Conservation (phyloP, 1,140 invertebrate species). For the Lepidurus arcticus region DNA sequence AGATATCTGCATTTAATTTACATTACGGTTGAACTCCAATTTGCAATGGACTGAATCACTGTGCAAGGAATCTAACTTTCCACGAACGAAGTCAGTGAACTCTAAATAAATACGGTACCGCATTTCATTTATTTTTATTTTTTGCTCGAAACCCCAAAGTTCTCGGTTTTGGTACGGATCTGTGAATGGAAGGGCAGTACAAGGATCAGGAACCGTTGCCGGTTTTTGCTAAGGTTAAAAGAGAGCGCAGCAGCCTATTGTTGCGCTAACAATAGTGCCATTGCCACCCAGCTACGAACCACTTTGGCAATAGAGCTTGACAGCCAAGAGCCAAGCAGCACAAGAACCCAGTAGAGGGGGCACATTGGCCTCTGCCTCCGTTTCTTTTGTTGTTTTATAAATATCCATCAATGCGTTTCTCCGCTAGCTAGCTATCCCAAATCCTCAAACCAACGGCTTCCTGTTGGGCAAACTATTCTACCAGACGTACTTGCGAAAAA, state of each 20-base stretch:
- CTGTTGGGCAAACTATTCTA: background rate
- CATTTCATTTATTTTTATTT: too few relatives aligned
- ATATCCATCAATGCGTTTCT: background rate
- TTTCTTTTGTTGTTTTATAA: conserved; percentile 14
- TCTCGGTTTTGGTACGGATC: background rate
- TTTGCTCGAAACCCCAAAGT: background rate
- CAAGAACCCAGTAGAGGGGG: background rate
- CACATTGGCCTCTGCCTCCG: background rate
- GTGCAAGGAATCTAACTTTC: too few relatives aligned
- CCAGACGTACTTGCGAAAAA: background rate
- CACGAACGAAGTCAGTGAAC: too few relatives aligned
- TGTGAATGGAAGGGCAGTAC: background rate
- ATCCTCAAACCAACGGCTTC: background rate
- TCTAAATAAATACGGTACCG: too few relatives aligned
- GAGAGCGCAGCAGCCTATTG: conserved; percentile 17
- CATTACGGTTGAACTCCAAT: too few relatives aligned
- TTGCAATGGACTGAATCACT: too few relatives aligned
- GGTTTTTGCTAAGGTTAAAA: background rate
- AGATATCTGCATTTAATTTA: too few relatives aligned
- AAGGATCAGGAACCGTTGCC: background rate
- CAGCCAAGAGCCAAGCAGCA: background rate
- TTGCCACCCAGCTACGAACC: conserved; percentile 12
- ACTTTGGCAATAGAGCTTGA: conserved; percentile 21
- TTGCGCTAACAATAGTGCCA: background rate
- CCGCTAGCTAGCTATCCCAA: background rate